Evolutionary conservation across 2,797 vertebrate genomes (phyloP), one percentile per base, ranked within the genome.

Genomic region (Pseudomugil tenellus): DNA sequence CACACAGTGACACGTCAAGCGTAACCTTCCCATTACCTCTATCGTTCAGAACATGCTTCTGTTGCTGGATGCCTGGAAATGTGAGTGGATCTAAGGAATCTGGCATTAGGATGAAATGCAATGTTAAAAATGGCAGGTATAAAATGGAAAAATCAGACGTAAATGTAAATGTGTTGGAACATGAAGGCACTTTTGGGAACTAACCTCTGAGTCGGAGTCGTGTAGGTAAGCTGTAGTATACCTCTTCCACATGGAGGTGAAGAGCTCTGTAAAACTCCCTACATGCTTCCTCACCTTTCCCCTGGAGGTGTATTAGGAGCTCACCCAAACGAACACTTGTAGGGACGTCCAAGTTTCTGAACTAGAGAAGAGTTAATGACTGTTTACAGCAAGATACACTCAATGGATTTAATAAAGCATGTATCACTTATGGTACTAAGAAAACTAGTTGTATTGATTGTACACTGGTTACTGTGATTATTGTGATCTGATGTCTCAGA

Each of bases 201-300:
- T 25, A 21, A 93, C 94, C 90, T 96, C 95, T 89, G 48, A 92
- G 90, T 65, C 92, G 80, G 43, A 93, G 94, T 63, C 95, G 94
- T 80, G 97, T 98, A 60, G 98, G 98, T 66, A 99, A 84, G 43
- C 93, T 93, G 89, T 94, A 84, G 72, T 98, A 98, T 4, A 98
- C 91, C 3, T 96, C 93, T 78, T 97, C 96, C 14, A 95, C 95
- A 12, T 98, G 97, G 88, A 98, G 92, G 87, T 97, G 96, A 11
- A 99, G 92, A 19, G 97, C 97, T 1, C 96, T 89, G 91, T 99
- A 99, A 76, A 99, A 98, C 90, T 99, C 97, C 67, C 93, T 94
- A 80, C 98, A 99, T 2, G 96, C 96, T 25, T 95, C 94, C 32
- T 98, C 97, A 2, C 96, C 95, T 76, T 95, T 96, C 69, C 85